A percentile compares a stretch with the other conserved stretches of the same genome.
phyloP scores from a whole-genome alignment of 2,888 invertebrate species.

The Agriopis aurantiaria region DNA sequence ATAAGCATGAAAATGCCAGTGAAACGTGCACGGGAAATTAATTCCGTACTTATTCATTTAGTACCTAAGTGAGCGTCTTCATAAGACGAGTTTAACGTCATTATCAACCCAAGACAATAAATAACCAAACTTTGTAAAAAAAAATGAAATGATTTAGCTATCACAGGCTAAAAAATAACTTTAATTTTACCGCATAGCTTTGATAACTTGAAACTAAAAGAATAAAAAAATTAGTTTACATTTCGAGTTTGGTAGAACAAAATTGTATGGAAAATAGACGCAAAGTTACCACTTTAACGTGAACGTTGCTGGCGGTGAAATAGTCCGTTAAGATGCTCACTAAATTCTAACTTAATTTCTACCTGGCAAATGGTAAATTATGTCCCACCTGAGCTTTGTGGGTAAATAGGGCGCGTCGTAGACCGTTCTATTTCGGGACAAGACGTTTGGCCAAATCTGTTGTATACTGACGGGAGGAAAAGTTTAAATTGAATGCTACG shows the following conservation, averaged over 20 bases:
- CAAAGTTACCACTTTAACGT: too few relatives aligned
- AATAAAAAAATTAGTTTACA: too few relatives aligned
- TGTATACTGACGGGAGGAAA: conserved; percentile 30
- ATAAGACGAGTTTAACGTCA: neutral
- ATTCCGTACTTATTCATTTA: conserved; percentile 24
- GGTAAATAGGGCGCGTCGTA: conserved; percentile 40
- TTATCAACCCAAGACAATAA: neutral
- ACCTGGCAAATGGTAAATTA: conserved; percentile 25
- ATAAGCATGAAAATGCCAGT: conserved; percentile 33
- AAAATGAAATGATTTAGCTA: too few relatives aligned
- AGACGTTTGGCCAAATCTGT: conserved; percentile 37
- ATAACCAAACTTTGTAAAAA: too few relatives aligned
- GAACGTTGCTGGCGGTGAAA: neutral
- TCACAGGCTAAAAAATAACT: too few relatives aligned
- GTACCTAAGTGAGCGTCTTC: neutral
- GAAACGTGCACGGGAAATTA: conserved; percentile 39
- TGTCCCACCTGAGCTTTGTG: conserved; percentile 35
- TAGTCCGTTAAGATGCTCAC: conserved; percentile 9
- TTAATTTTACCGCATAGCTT: too few relatives aligned
- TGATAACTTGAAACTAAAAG: too few relatives aligned
- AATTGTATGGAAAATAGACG: too few relatives aligned
- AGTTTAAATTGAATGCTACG: conserved; percentile 12
- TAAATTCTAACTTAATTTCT: conserved; percentile 30
- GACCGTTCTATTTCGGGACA: conserved; percentile 45
- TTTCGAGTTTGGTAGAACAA: too few relatives aligned